Evolutionary conservation across 2,113 vertebrate genomes (phyloP), one percentile per base, ranked within the genome.

Genomic region (Perccottus glenii): DNA sequence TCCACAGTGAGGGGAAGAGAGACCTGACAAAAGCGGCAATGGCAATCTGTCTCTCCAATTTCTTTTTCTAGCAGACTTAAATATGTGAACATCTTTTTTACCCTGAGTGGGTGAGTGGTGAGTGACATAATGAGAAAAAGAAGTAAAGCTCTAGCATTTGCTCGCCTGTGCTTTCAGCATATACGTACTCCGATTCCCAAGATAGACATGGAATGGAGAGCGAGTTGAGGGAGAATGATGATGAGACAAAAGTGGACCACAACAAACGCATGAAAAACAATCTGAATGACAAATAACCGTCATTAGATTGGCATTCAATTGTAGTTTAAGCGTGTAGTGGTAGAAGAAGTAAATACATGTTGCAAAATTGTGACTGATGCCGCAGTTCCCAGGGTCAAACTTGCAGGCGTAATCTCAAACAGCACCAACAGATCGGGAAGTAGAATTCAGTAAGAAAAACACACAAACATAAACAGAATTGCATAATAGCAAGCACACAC

Each of bases 361-460:
- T 56, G 59, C n/a, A 60, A 19, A 76, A 52, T 11, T 15, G 2
- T 75, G n/a, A n/a, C n/a, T n/a, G n/a, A n/a, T n/a, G n/a, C n/a
- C 66, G 71, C 73, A 83, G 68, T 66, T 83, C 64, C 67, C 16
- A 6, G 12, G 51, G n/a, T 71, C 46, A 73, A 83, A 83, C 50
- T 63, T 78, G 19, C 83, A 79, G 83, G 67, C 70, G 78, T 85
- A 74, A 87, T 85, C 77, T 71, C 38, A 58, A 78, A 86, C 14
- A 38, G 16, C 58, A 63, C 45, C 66, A 64, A 36, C 61, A 46
- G 70, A 81, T 70, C 80, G 50, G 56, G 44, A 69, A 52, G 62
- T 63, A 60, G 45, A 75, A 65, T 73, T 46, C 59, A 27, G 69
- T 16, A 48, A 63, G 63, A 44, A 65, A 64, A 58, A 64, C 51